phyloP scores from a whole-genome alignment of 2,888 invertebrate species.

The Amitus sp. region DNA sequence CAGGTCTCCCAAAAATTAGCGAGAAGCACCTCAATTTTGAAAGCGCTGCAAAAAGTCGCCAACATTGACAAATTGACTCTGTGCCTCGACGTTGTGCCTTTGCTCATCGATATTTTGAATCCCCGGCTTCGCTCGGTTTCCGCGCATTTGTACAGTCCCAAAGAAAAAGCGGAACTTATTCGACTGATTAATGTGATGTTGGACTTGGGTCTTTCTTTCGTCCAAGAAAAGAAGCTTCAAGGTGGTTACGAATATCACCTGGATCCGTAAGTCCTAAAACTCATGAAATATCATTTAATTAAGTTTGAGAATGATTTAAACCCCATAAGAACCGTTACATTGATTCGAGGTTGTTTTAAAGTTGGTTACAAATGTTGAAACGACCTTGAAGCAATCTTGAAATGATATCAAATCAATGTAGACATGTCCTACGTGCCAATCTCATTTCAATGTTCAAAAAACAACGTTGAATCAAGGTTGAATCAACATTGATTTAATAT shows the following conservation, averaged over 20 bases:
- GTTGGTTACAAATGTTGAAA: no score
- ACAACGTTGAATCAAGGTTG: no score
- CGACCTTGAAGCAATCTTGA: no score
- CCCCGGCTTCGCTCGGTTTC: conserved; percentile 63
- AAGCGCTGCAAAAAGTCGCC: conserved; percentile 46
- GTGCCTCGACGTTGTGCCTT: conserved; percentile 52
- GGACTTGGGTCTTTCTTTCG: conserved; percentile 86
- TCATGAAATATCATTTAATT: no score
- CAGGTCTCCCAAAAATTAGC: conserved; percentile 65
- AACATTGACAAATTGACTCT: conserved; percentile 51
- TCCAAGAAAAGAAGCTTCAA: conserved; percentile 81
- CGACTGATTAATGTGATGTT: conserved; percentile 86
- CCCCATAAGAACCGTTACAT: no score
- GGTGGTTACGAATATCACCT: conserved; percentile 76
- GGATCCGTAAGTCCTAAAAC: conserved; percentile 60
- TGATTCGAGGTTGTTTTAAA: no score
- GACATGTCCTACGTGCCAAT: no score
- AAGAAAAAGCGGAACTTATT: conserved; percentile 76
- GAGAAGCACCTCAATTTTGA: conserved; percentile 49
- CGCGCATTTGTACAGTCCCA: conserved; percentile 77
- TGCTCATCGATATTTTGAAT: conserved; percentile 58
- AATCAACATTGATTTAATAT: no score
- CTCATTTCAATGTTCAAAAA: no score
- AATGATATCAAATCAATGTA: no score
- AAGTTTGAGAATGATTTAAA: no score